Evolutionary conservation across 2,888 invertebrate genomes (phyloP).

Genomic region (Thelaira solivaga): DNA sequence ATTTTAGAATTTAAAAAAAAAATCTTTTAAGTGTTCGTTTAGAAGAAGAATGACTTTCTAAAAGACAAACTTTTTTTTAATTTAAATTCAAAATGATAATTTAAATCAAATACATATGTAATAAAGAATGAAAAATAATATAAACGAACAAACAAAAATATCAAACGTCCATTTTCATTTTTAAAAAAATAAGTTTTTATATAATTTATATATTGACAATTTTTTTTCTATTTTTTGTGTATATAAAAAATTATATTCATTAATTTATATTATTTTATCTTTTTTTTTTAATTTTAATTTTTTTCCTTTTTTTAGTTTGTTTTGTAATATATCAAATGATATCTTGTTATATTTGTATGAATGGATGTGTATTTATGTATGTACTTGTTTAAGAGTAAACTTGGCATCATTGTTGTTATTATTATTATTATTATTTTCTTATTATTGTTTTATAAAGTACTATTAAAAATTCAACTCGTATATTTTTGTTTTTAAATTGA

Average conservation of each 20-base stretch:
- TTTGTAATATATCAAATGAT: constrained; percentile 38
- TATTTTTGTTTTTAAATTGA: neutral
- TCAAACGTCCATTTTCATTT: constrained; percentile 21
- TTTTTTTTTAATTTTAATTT: constrained; percentile 35
- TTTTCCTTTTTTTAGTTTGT: constrained; percentile 46
- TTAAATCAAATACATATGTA: constrained; percentile 49
- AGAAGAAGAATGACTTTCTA: constrained; percentile 55
- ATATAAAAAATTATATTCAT: constrained; percentile 58
- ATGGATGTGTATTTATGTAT: constrained; percentile 47
- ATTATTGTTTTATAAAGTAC: constrained; percentile 57
- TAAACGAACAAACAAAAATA: constrained; percentile 51
- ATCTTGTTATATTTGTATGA: constrained; percentile 45
- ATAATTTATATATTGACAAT: constrained; percentile 53
- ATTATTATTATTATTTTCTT: no score
- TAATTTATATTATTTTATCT: constrained; percentile 22
- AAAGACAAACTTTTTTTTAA: constrained; percentile 50
- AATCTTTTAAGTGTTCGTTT: constrained; percentile 44
- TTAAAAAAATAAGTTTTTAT: constrained; percentile 48
- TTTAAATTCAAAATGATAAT: constrained; percentile 43
- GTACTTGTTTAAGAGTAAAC: constrained; percentile 60
- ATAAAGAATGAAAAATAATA: constrained; percentile 22
- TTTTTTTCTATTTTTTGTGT: constrained; percentile 52
- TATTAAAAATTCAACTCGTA: constrained; percentile 47
- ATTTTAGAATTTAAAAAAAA: constrained; percentile 60
- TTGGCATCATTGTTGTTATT: constrained; percentile 59